Conservation (phyloP, 2,888 invertebrate species). For the Tortrix viridana region DNA sequence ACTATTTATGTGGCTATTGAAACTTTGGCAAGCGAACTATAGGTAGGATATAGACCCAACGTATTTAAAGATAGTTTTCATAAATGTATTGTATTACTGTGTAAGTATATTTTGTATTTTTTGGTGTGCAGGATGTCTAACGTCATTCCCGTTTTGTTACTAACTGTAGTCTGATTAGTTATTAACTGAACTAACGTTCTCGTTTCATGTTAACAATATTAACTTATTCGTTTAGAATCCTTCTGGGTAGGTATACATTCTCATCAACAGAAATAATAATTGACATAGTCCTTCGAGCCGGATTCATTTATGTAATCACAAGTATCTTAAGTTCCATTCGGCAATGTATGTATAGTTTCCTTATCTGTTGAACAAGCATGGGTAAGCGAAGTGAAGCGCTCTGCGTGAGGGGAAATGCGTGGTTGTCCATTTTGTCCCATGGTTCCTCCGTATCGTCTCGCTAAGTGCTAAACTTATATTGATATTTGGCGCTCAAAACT, state of each 20-base stretch:
- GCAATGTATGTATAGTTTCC: conserved; percentile 21
- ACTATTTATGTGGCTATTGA: conserved; percentile 14
- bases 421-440: no score
- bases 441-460: no score
- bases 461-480: no score
- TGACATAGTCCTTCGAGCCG: conserved; percentile 23
- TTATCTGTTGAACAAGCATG: conserved; percentile 7
- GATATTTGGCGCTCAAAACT: no score
- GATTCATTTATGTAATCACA: conserved; percentile 21
- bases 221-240: conserved; percentile 16
- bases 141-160: conserved; percentile 35
- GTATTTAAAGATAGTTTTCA: background rate
- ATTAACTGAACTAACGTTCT: conserved; percentile 35
- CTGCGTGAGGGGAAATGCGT: background rate
- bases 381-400: background rate
- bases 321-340: conserved; percentile 1
- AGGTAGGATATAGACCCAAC: conserved; percentile 9
- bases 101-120: conserved; percentile 18
- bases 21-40: conserved; percentile 10
- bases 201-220: conserved; percentile 36
- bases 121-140: conserved; percentile 37
- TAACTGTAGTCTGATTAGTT: conserved; percentile 27
- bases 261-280: background rate
- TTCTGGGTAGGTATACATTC: conserved; percentile 13
- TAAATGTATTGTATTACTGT: conserved; percentile 2